Base-by-base conservation (phyloP, 2,888 invertebrate genomes). In the Gryllus longicercus region DNA sequence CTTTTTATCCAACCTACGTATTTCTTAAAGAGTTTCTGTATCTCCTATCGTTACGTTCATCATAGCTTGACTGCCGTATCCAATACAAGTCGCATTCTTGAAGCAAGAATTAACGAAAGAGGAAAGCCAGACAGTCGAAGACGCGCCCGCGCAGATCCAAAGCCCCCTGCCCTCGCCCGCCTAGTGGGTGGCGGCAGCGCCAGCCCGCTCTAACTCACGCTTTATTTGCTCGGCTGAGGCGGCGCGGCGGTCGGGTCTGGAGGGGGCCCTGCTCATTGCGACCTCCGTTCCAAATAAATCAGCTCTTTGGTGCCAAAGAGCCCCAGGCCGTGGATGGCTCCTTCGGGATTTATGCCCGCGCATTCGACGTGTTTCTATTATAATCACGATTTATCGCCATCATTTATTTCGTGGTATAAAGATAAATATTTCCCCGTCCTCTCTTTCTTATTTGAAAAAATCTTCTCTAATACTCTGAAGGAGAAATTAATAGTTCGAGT, bases 241-340 rank as follows among this genome's bases (percentile, higher is more conserved):
- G 25, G 25, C 25, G 38, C 38, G 38, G 38, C 38, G 38, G 38
- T 38, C 38, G 38, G 8, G 38, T 8, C 38, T 38, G 38, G 38
- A 38, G 8, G 38, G 38, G 38, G 38, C 38, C 8, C 38, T 8
- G 38, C 38, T 38, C 38, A 38, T 38, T 38, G 38, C 38, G 38
- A 38, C 8, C 38, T 38, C 38, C 63, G 63, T n/a, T 63, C 63
- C 63, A 18, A 18, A 63, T 63, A 63, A 63, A 63, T 63, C 63
- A 63, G 63, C 63, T 63, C 63, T 63, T 63, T 63, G 63, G 63
- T n/a, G 63, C 63, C 63, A 63, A 63, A 63, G 63, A 63, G 16
- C n/a, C 63, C n/a, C 16, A 14, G n/a, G 63, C n/a, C 63, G 8
- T n/a, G n/a, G 63, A 63, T 63, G n/a, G 16, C 63, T 63, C 63